Conservation (phyloP, 2,888 invertebrate genomes). For the Piscicola geometra region DNA sequence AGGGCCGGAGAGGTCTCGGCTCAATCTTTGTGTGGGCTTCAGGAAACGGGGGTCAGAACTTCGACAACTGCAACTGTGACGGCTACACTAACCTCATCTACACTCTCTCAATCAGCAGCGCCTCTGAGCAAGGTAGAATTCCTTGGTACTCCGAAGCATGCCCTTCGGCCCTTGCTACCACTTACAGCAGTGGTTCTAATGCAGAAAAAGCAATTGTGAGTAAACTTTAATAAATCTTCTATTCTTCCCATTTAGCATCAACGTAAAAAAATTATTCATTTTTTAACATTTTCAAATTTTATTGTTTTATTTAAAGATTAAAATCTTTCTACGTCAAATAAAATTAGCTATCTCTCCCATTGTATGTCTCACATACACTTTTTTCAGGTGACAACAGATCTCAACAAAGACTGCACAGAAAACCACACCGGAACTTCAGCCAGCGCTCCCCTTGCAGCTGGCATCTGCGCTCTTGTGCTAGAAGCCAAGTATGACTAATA, state of each 20-base stretch:
- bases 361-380: neutral
- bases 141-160: slow-evolving; percentile 92
- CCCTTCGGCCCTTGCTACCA: slow-evolving; percentile 92
- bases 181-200: slow-evolving; percentile 90
- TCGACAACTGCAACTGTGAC: slow-evolving; percentile 89
- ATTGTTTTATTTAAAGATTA: neutral
- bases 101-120: slow-evolving; percentile 91
- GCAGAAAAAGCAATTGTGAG: slow-evolving; percentile 63
- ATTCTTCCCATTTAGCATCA: too few relatives aligned
- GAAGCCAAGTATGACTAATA: slow-evolving; percentile 60
- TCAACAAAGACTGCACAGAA: slow-evolving; percentile 83
- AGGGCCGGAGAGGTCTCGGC: slow-evolving; percentile 87
- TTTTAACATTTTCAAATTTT: neutral
- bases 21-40: slow-evolving; percentile 99
- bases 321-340: neutral
- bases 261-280: neutral
- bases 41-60: slow-evolving; percentile 91
- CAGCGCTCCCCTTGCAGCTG: slow-evolving; percentile 62
- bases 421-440: slow-evolving; percentile 63
- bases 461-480: slow-evolving; percentile 59
- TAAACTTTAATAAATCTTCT: slow-evolving; percentile 22
- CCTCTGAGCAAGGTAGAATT: slow-evolving; percentile 66
- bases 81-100: slow-evolving; percentile 98
- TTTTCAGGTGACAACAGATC: slow-evolving; percentile 73
- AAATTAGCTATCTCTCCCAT: neutral